Evolutionary conservation across 1,140 invertebrate species (phyloP).

Genomic region (Drosophila busckii): DNA sequence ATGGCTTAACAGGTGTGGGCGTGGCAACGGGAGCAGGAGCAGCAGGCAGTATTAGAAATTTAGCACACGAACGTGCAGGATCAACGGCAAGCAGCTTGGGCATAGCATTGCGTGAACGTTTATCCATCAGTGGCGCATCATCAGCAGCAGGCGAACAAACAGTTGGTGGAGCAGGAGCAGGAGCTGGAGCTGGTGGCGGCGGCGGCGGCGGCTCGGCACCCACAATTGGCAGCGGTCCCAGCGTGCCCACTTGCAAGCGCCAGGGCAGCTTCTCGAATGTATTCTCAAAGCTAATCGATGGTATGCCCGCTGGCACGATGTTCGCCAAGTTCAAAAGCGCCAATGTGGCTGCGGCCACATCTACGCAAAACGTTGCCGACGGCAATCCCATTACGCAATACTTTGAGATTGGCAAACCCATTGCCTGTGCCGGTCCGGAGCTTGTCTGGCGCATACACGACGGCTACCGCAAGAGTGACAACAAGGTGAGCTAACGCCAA

Average conservation of each 20-base stretch:
- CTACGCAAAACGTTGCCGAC: slow-evolving; percentile 83
- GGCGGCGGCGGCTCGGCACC: slow-evolving; percentile 45
- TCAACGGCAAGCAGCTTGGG: slow-evolving; percentile 24
- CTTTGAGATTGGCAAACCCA: slow-evolving; percentile 93
- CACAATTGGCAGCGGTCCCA: slow-evolving; percentile 38
- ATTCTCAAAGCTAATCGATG: slow-evolving; percentile 78
- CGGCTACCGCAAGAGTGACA: slow-evolving; percentile 91
- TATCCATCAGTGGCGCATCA: slow-evolving; percentile 37
- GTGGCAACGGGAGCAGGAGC: not conserved
- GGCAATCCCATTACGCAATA: slow-evolving; percentile 92
- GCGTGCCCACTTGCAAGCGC: slow-evolving; percentile 51
- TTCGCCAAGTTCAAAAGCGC: slow-evolving; percentile 88
- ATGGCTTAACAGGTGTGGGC: not conserved
- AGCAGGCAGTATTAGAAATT: too few species aligned
- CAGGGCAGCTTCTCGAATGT: slow-evolving; percentile 78
- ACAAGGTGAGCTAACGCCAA: slow-evolving; percentile 87
- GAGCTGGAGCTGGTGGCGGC: slow-evolving; percentile 12
- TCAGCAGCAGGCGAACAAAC: slow-evolving; percentile 15
- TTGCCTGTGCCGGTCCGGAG: slow-evolving; percentile 93
- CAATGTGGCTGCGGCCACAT: slow-evolving; percentile 77
- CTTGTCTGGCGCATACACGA: slow-evolving; percentile 96
- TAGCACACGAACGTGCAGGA: slow-evolving; percentile 1
- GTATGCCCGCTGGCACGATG: slow-evolving; percentile 82
- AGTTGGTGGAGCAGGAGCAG: slow-evolving; percentile 11
- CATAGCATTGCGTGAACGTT: slow-evolving; percentile 28